phyloP scores from a whole-genome alignment of 2,113 vertebrate species.

The Anthoscopus minutus region DNA sequence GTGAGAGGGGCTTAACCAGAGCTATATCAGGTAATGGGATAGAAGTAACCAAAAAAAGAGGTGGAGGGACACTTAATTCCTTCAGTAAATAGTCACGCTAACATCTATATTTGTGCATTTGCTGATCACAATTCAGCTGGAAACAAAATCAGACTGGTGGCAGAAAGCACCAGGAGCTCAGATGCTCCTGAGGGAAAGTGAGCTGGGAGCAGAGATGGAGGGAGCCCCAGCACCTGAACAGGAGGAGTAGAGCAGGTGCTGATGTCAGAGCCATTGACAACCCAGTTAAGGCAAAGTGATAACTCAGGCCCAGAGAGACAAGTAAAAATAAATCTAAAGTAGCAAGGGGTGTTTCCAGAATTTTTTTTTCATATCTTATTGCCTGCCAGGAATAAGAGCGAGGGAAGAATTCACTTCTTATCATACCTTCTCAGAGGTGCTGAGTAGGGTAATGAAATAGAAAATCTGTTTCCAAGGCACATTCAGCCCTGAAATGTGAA shows the following conservation, averaged over 20 bases:
- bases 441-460: conserved; percentile 31
- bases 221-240: neutral
- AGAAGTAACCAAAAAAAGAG: neutral
- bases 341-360: neutral
- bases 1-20: neutral
- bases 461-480: conserved; percentile 30
- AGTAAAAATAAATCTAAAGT: neutral
- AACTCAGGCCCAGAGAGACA: neutral
- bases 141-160: neutral
- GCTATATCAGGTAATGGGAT: neutral
- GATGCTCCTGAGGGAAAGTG: neutral
- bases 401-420: neutral
- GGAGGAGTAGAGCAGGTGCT: neutral
- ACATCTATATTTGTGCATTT: neutral
- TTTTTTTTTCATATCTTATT: neutral
- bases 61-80: neutral
- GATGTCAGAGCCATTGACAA: neutral
- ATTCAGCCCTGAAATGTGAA: conserved; percentile 14
- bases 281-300: neutral
- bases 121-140: neutral
- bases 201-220: neutral
- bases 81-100: neutral
- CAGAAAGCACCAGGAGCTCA: neutral
- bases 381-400: neutral
- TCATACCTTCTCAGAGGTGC: conserved; percentile 2